A percentile compares a stretch with the other conserved stretches of the same genome.
phyloP scores from a whole-genome alignment of 2,113 vertebrate species.

The Alaudala cheleensis region DNA sequence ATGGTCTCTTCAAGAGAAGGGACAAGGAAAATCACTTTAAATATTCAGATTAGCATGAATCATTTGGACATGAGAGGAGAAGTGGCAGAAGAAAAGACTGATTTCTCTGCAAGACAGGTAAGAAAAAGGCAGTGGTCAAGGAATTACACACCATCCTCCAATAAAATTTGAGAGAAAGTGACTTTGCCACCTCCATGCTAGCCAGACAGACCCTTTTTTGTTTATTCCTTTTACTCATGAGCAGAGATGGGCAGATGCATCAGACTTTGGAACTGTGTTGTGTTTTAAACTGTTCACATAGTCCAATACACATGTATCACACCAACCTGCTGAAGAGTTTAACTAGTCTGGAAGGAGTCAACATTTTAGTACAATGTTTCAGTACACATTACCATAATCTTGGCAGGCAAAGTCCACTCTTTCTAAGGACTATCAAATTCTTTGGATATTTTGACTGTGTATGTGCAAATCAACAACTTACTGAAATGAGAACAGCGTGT shows the following conservation, averaged over 20 bases:
- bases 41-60: not conserved
- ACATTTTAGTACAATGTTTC: not conserved
- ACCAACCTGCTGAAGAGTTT: not conserved
- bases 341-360: not conserved
- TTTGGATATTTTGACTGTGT: not conserved
- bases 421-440: not conserved
- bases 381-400: not conserved
- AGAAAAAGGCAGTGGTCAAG: not conserved
- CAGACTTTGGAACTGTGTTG: not conserved
- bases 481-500: not conserved
- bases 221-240: not conserved
- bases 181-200: not conserved
- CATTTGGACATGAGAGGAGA: not conserved
- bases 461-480: not conserved
- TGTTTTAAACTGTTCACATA: not conserved
- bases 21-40: not conserved
- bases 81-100: not conserved
- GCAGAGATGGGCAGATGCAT: not conserved
- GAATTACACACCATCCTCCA: not conserved
- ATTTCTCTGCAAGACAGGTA: not conserved
- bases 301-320: not conserved
- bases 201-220: not conserved
- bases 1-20: not conserved
- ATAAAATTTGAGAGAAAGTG: accelerated
- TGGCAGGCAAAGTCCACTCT: not conserved